Evolutionary conservation across 2,113 vertebrate genomes (phyloP).

Genomic region (Phoxinus phoxinus): DNA sequence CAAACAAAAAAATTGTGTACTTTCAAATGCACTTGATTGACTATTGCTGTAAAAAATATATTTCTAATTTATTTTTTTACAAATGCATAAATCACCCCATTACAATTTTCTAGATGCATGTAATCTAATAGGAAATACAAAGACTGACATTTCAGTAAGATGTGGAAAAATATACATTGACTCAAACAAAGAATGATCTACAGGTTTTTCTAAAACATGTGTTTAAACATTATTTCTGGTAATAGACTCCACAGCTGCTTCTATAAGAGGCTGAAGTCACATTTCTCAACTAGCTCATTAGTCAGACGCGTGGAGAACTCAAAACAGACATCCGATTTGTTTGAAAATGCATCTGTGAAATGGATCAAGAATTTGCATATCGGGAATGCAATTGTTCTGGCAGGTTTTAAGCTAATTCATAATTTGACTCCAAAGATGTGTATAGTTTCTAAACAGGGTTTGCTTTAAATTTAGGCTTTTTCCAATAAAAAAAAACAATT

Average conservation of each 20-base stretch:
- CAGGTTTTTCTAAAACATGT: slow-evolving; percentile 40
- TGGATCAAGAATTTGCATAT: slow-evolving; percentile 18
- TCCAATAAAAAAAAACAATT: background rate
- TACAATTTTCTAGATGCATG: too few species aligned
- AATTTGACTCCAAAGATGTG: background rate
- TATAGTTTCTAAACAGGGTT: background rate
- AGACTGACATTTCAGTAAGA: background rate
- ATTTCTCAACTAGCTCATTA: slow-evolving; percentile 48
- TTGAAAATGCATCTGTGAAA: slow-evolving; percentile 48
- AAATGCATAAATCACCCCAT: background rate
- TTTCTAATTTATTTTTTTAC: background rate
- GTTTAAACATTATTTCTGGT: slow-evolving; percentile 34
- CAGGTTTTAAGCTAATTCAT: background rate
- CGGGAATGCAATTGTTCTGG: background rate
- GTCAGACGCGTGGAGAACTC: slow-evolving; percentile 39
- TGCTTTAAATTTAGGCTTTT: background rate
- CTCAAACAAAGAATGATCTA: slow-evolving; percentile 9
- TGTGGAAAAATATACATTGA: background rate
- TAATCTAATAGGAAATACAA: background rate
- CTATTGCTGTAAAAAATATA: background rate
- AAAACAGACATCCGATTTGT: slow-evolving; percentile 43
- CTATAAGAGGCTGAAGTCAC: slow-evolving; percentile 37
- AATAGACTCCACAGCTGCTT: slow-evolving; percentile 46
- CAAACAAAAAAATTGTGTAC: background rate
- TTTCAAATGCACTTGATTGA: too few species aligned